These are phyloP conservation scores for Lycopodina hypogea DNA, from an alignment of 37 sponge, comb jelly and placozoan genomes.

Conservation along the genomic window DNA sequence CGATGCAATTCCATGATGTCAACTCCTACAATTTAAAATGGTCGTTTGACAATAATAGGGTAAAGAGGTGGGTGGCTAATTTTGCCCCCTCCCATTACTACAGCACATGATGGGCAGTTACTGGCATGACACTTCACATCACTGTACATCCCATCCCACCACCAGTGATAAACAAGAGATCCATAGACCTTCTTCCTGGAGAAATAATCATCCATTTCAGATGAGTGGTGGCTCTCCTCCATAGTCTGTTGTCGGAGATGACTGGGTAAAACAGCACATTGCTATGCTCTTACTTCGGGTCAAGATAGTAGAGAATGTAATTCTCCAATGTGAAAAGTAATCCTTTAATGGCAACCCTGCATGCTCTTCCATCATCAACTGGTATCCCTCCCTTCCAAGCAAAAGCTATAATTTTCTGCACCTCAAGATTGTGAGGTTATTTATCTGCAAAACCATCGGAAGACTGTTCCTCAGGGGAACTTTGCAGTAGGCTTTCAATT, in stretches of 20 bases:
- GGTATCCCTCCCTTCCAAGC: conserved; percentile 8
- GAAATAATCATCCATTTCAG: conserved; percentile 12
- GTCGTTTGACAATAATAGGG: background rate
- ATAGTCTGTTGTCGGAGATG: conserved; percentile 1
- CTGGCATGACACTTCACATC: no score
- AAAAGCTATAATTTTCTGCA: background rate
- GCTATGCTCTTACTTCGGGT: conserved; percentile 14
- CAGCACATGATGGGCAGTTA: background rate
- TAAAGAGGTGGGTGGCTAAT: background rate
- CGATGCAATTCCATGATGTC: background rate
- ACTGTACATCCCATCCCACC: conserved; percentile 37
- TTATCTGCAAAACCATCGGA: background rate
- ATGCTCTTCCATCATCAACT: background rate
- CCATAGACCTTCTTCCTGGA: conserved; percentile 9
- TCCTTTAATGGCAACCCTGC: background rate
- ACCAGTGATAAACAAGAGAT: conserved; percentile 9
- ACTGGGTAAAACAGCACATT: conserved; percentile 15
- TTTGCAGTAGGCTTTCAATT: background rate
- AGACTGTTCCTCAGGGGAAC: background rate
- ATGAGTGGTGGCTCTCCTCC: background rate
- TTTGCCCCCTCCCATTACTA: background rate
- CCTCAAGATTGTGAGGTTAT: background rate
- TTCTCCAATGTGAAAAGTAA: background rate
- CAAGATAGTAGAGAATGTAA: conserved; percentile 7
- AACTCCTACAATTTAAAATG: no score